Evolutionary conservation across 1,140 invertebrate species (phyloP).

Genomic region (Bombus turneri): DNA sequence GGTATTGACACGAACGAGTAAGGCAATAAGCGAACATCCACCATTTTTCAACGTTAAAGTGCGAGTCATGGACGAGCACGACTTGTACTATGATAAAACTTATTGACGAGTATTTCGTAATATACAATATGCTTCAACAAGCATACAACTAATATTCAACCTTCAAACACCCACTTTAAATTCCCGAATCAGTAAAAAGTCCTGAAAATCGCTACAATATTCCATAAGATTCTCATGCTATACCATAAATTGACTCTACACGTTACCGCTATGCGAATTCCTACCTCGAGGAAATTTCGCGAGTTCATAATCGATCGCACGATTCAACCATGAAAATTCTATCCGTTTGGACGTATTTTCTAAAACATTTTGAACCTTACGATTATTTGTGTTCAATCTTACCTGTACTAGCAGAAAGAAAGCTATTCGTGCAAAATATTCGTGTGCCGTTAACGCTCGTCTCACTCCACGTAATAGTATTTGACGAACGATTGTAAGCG

Average conservation of each 20-base stretch:
- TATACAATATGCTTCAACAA: slow-evolving; percentile 17
- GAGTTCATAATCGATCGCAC: slow-evolving; percentile 23
- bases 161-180: slow-evolving; percentile 25
- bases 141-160: slow-evolving; percentile 42
- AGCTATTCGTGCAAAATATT: slow-evolving; percentile 40
- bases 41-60: slow-evolving; percentile 60
- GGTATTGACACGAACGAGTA: slow-evolving; percentile 33
- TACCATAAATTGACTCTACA: background rate
- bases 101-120: slow-evolving; percentile 48
- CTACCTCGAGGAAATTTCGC: slow-evolving; percentile 31
- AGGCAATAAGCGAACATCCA: slow-evolving; percentile 42
- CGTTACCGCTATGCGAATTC: background rate
- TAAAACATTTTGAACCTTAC: background rate
- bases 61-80: slow-evolving; percentile 31
- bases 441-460: slow-evolving; percentile 35
- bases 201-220: background rate
- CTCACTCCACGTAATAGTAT: slow-evolving; percentile 29
- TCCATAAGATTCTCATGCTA: background rate
- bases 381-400: slow-evolving; percentile 3
- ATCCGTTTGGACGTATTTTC: slow-evolving; percentile 17
- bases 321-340: slow-evolving; percentile 19
- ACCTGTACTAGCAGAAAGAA: slow-evolving; percentile 52
- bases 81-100: slow-evolving; percentile 27
- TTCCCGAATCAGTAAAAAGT: background rate
- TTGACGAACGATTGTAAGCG: slow-evolving; percentile 49